Conservation (phyloP, 2,113 vertebrate genomes). For the Trichechus manatus region DNA sequence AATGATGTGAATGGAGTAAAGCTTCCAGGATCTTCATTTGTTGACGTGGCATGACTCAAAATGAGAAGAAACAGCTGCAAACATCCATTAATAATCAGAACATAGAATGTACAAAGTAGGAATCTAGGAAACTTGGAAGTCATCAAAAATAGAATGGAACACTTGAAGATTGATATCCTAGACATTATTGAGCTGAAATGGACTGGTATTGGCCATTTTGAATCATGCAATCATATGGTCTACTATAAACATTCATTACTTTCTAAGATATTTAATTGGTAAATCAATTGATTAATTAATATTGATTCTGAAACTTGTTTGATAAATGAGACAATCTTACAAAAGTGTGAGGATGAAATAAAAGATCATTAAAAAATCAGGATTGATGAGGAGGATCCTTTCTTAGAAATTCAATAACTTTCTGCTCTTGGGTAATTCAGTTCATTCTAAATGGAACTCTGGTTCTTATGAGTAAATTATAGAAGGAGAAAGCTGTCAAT, state of each 20-base stretch:
- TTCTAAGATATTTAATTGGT: background rate
- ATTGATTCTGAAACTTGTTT: background rate
- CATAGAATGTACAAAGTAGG: no score
- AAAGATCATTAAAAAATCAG: background rate
- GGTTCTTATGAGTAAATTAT: background rate
- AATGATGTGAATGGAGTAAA: no score
- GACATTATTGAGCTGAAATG: no score
- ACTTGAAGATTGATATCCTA: no score
- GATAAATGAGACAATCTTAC: slow-evolving; percentile 29
- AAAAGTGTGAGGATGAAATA: background rate
- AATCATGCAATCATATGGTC: no score
- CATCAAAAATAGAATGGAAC: no score
- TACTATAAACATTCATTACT: background rate
- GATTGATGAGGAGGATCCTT: background rate
- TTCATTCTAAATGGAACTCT: background rate
- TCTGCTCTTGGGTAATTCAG: background rate
- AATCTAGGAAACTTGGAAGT: no score
- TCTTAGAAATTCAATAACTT: slow-evolving; percentile 17
- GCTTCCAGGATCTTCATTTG: no score
- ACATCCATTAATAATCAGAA: no score
- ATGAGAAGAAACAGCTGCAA: no score
- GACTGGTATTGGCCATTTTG: no score
- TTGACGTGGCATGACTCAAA: no score
- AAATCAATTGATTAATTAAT: slow-evolving; percentile 35
- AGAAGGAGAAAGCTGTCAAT: background rate